Evolutionary conservation across 2,888 invertebrate genomes (phyloP), one percentile per base, ranked within the genome.

Genomic region (Ormyrus thymus): DNA sequence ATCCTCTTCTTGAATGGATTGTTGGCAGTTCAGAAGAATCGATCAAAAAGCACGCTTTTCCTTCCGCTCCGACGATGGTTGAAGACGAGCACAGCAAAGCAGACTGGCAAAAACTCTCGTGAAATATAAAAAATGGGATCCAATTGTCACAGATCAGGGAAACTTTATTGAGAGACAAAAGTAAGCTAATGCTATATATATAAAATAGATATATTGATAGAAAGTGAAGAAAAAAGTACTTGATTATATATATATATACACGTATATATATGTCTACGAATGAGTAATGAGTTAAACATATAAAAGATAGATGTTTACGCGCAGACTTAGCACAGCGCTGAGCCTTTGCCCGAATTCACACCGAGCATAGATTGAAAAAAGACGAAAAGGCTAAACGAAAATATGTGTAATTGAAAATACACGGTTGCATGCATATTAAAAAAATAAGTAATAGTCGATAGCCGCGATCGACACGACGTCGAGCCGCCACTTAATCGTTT

Each of bases 271-370:
- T 59, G 78, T 74, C 68, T 74, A 70, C 64, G 53, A 61, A 66
- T 58, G 71, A 62, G 29, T 66, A 71, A 71, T 76, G 76, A 61
- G 61, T 50, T 56, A 56, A 70, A 64, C 76, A 72, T 79, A 82
- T 43, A 43, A 72, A 77, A 80, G 70, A 81, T 75, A 46, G 76
- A 76, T 65, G 65, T 78, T 76, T 76, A 78, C 81, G 83, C 81
- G 83, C 80, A 81, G 83, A 84, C 81, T 83, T 82, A 84, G 84
- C 84, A 86, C 87, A 83, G 82, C 86, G 86, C 85, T 84, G 62
- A 83, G 83, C 82, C 79, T 79, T 74, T 72, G 78, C 76, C 78
- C 79, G 76, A 71, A 77, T 79, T 71, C 79, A 81, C 79, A 79
- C 76, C 82, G 73, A 76, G 29, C 78, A 81, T 74, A 74, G 65